Base-by-base conservation (phyloP, 1,140 invertebrate genomes). In the Drosophila subpulchrella region DNA sequence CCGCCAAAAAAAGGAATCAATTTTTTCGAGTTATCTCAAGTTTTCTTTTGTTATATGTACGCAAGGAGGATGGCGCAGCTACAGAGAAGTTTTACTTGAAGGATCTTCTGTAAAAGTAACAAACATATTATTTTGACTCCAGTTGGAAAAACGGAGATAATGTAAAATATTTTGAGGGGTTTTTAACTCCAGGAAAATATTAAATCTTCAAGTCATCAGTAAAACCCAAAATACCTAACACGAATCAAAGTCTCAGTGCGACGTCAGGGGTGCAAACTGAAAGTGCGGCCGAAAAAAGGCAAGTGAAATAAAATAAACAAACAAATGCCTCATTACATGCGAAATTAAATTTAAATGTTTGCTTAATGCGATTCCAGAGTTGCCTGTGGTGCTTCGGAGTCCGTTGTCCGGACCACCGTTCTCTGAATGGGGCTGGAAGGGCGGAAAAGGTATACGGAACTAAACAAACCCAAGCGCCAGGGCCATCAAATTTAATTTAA, bases 271-370 rank as follows among this genome's bases (percentile, higher is more conserved):
- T 36, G 58, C 24, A 17, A 48, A 42, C 15, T 30, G 47, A n/a
- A 51, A 57, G 38, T 20, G 32, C 32, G 53, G 44, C 44, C 41
- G 27, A 57, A 66, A 74, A 70, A 36, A 61, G 58, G 42, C 46
- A 68, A 78, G 58, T 44, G 46, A 78, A 78, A 72, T 63, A 83
- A 83, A 86, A 73, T 82, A 91, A 91, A 86, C 83, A 90, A 91
- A 91, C 83, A 91, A 90, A 88, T 83, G 78, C 79, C 85, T 91
- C 90, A 91, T 91, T 91, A 91, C 83, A 90, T 91, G 90, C 90
- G 90, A 91, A 91, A 91, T 91, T 91, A 91, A 91, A 88, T 91
- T 91, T 90, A 88, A 91, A 88, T 91, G 90, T 91, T 91, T 91
- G 77, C 83, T 90, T 91, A 88, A 89, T 89, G 84, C 82, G 84